Evolutionary conservation across 1,140 invertebrate genomes (phyloP).

Genomic region (Uloborus diversus): DNA sequence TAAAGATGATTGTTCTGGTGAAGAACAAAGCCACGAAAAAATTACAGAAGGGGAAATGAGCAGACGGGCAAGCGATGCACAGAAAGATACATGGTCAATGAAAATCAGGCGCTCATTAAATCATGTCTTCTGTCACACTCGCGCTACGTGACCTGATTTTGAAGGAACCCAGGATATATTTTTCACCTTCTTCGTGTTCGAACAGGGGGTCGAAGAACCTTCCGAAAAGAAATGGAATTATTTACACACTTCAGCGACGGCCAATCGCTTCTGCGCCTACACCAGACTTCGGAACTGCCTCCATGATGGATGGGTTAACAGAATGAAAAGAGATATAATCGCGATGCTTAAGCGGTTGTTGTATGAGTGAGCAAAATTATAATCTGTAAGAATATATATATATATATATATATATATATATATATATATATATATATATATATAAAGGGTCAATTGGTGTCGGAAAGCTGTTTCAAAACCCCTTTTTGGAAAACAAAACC

Average conservation of each 20-base stretch:
- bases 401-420: too few relatives aligned
- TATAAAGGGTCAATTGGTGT: too few relatives aligned
- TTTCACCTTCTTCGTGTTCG: constrained; percentile 1
- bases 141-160: constrained; percentile 33
- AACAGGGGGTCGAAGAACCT: background rate
- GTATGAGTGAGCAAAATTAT: too few relatives aligned
- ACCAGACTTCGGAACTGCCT: too few relatives aligned
- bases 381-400: too few relatives aligned
- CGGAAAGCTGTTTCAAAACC: too few relatives aligned
- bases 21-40: constrained; percentile 45
- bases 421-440: too few relatives aligned
- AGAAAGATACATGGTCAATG: constrained; percentile 50
- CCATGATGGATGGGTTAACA: too few relatives aligned
- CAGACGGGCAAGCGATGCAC: constrained; percentile 32
- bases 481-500: too few relatives aligned
- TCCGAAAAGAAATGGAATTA: background rate
- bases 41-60: constrained; percentile 25
- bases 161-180: constrained; percentile 11
- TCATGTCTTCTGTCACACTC: constrained; percentile 53
- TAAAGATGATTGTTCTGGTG: constrained; percentile 19
- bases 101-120: constrained; percentile 50
- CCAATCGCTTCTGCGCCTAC: too few relatives aligned
- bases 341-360: too few relatives aligned
- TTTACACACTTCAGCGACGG: constrained; percentile 12
- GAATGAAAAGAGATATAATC: too few relatives aligned